phyloP scores from a whole-genome alignment of 2,888 invertebrate species.

The Campoletis raptor region DNA sequence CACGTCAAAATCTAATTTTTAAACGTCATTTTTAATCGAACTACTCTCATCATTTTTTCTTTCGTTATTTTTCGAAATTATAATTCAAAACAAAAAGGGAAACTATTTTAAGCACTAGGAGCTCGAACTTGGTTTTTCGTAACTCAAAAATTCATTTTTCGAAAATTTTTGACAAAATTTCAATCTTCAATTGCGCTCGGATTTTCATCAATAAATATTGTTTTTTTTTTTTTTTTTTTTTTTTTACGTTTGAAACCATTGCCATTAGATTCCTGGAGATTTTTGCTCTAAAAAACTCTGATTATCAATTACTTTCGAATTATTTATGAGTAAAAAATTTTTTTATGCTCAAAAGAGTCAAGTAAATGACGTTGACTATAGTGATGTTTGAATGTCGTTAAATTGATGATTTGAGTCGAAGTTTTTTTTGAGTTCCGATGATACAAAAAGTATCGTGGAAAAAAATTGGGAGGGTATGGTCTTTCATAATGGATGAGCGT shows the following conservation, averaged over 20 bases:
- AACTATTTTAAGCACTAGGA: background rate
- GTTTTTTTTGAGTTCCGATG: background rate
- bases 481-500: background rate
- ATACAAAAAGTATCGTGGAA: background rate
- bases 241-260: background rate
- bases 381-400: too few species aligned
- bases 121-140: background rate
- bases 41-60: background rate
- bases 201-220: background rate
- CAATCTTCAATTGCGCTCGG: background rate
- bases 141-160: background rate
- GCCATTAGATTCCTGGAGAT: too few species aligned
- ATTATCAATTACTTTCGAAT: too few species aligned
- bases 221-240: background rate
- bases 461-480: background rate
- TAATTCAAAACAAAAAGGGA: background rate
- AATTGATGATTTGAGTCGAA: background rate
- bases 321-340: too few species aligned
- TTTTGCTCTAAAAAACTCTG: too few species aligned
- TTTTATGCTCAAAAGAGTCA: too few species aligned
- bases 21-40: slow-evolving; percentile 12
- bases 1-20: slow-evolving; percentile 30
- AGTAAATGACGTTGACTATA: too few species aligned
- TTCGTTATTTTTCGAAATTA: background rate
- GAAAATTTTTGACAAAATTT: too few species aligned